Base-by-base conservation (phyloP, 2,888 invertebrate species). In the Aphodius sticticus region DNA sequence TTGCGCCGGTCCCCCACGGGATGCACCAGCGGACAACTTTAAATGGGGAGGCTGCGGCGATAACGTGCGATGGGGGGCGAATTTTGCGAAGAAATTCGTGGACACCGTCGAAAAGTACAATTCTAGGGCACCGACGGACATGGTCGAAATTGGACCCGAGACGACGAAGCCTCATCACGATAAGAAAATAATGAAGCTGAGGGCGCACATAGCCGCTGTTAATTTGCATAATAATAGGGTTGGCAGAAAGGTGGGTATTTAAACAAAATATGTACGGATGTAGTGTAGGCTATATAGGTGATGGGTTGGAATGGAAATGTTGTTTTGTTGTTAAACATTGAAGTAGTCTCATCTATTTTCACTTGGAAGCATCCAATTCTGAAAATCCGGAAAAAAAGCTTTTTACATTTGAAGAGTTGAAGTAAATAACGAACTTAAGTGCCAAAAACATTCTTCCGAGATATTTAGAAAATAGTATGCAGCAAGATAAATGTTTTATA, bases 41-140 rank as follows among this genome's bases (percentile, higher is more conserved):
- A 95, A 96, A 88, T 96, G 96, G 96, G 96, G 96, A 74, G 96
- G 96, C 38, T 96, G 96, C 87, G 95, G 95, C 0, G 96, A 96
- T 86, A 95, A 96, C 89, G 91, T 94, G 78, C 92, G 92, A 84
- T 95, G 94, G 91, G 95, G 94, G 1, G 92, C 93, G 79, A 91
- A 93, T 85, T 94, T 95, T 86, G 93, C 94, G 9, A 93, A 93
- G 85, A 92, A 93, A 83, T 95, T 95, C 86, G 91, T 94, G 74
- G 95, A 95, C 85, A 91, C 92, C 38, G 92, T 92, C 77, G 92
- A 92, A 86, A 91, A 91, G 80, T 90, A 91, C 82, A 89, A 82
- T 76, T 7, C 69, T 89, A 90, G 38, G 69, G 70, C 82, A 88
- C 88, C 81, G 85, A 89, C 72, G 84, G 74, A 74, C 84, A 89